phyloP scores from a whole-genome alignment of 2,113 vertebrate genomes.

The Mustela nigripes region DNA sequence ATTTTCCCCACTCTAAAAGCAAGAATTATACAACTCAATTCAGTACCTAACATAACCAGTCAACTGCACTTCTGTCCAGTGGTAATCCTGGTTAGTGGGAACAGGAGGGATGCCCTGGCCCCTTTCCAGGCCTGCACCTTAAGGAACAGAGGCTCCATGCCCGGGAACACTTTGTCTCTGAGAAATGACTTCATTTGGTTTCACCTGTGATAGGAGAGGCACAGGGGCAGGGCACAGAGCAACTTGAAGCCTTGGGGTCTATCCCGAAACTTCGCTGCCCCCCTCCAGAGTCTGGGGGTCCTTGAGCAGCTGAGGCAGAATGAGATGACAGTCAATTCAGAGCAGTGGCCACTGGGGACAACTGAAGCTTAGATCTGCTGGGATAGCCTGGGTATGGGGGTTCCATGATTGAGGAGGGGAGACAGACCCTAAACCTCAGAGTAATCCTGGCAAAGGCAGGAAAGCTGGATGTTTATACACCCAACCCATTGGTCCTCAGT shows the following conservation, averaged over 20 bases:
- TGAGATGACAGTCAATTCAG: neutral
- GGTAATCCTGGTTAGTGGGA: neutral
- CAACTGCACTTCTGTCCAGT: rapidly evolving
- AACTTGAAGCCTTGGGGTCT: neutral
- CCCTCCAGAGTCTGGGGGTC: neutral
- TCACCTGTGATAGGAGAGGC: too few species aligned
- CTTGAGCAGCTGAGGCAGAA: neutral
- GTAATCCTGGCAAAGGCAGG: rapidly evolving
- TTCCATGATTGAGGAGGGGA: too few species aligned
- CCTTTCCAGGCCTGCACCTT: neutral
- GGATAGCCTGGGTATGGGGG: neutral
- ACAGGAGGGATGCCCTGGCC: neutral
- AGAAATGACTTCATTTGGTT: neutral
- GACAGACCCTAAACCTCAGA: neutral
- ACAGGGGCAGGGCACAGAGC: rapidly evolving
- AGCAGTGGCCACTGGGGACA: neutral
- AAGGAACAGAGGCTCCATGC: neutral
- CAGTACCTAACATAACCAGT: neutral
- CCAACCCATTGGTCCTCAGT: neutral
- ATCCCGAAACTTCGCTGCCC: neutral
- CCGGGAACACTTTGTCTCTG: neutral
- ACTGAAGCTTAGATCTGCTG: neutral
- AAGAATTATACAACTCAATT: neutral
- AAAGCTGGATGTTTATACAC: neutral
- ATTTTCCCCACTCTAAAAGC: neutral